Percentiles rank a stretch among this genome's conserved stretches.
phyloP scores from a whole-genome alignment of 2,888 invertebrate species.

The Cordylochernes scorpioides region DNA sequence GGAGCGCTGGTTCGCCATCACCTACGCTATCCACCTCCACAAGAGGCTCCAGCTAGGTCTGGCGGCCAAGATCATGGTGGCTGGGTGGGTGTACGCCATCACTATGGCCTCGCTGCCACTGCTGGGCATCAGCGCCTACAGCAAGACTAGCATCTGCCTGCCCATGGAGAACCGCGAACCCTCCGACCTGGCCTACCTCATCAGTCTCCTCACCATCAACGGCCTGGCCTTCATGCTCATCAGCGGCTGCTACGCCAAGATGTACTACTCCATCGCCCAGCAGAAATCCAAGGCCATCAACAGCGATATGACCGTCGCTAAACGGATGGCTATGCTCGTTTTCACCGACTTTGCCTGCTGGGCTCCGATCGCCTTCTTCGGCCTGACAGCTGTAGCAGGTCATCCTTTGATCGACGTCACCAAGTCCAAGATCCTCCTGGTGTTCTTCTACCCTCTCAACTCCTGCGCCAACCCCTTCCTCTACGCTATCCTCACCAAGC shows the following conservation, averaged over 20 bases:
- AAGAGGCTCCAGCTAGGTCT: constrained; percentile 42
- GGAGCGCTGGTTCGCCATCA: constrained; percentile 43
- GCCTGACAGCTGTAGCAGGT: constrained; percentile 55
- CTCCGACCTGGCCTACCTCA: constrained; percentile 43
- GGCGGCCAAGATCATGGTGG: constrained; percentile 43
- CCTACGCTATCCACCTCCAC: constrained; percentile 53
- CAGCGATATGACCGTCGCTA: constrained; percentile 44
- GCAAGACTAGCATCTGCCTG: constrained; percentile 63
- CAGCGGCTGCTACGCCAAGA: constrained; percentile 51
- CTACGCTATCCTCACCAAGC: constrained; percentile 64
- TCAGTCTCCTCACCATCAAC: constrained; percentile 42
- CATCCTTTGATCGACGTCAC: constrained; percentile 51
- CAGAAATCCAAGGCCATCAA: constrained; percentile 22
- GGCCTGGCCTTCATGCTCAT: constrained; percentile 55
- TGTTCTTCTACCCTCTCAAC: constrained; percentile 71
- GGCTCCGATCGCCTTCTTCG: constrained; percentile 68
- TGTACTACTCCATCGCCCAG: constrained; percentile 41
- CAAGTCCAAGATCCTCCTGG: constrained; percentile 37
- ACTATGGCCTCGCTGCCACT: constrained; percentile 41
- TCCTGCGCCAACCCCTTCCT: constrained; percentile 76
- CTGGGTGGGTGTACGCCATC: constrained; percentile 50
- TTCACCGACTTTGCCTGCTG: constrained; percentile 37
- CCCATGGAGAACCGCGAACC: constrained; percentile 49
- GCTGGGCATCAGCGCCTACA: constrained; percentile 57
- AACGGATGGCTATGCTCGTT: constrained; percentile 65